Percentiles rank a stretch among this genome's conserved stretches.
These are phyloP conservation scores for Hesperia comma DNA, from an alignment of 2,888 invertebrate genomes.

Conservation along the genomic window DNA sequence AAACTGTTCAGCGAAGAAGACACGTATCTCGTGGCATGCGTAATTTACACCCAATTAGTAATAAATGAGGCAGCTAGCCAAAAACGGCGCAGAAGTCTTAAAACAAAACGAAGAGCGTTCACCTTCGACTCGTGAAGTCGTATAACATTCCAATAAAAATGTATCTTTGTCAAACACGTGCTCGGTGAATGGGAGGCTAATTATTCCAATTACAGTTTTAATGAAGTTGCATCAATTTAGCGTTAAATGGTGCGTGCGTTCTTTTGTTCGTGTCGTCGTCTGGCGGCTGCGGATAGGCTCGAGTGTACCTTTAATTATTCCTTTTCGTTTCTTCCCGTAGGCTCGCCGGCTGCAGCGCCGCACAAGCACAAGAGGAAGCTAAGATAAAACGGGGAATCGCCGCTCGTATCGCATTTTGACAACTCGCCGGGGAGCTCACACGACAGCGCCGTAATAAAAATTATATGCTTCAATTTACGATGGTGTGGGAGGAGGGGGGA, in stretches of 20 bases:
- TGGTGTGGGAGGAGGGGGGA: slow-evolving; percentile 60
- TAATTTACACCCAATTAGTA: too few relatives aligned
- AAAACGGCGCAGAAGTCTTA: not conserved
- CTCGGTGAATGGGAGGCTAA: slow-evolving; percentile 14
- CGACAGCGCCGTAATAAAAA: slow-evolving; percentile 82
- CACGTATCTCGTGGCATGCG: too few relatives aligned
- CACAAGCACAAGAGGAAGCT: not conserved
- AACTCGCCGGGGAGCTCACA: slow-evolving; percentile 64
- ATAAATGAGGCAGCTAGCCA: too few relatives aligned
- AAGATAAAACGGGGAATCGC: slow-evolving; percentile 34
- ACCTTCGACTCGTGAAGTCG: not conserved
- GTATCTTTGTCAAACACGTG: slow-evolving; percentile 3
- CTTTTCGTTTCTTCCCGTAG: slow-evolving; percentile 28
- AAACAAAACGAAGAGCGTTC: not conserved
- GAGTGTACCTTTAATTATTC: slow-evolving; percentile 35
- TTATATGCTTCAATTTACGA: slow-evolving; percentile 85
- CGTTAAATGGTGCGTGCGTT: slow-evolving; percentile 28
- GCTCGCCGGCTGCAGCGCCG: slow-evolving; percentile 5
- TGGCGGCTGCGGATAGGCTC: slow-evolving; percentile 33
- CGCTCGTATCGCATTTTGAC: slow-evolving; percentile 49
- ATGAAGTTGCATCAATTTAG: slow-evolving; percentile 32
- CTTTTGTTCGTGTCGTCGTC: slow-evolving; percentile 20
- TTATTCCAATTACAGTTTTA: slow-evolving; percentile 27
- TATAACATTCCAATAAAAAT: not conserved
- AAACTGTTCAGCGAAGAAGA: too few relatives aligned